Base-by-base conservation (phyloP, 37 sponge, comb jelly and placozoan genomes). In the Cladorhizidae sp. region DNA sequence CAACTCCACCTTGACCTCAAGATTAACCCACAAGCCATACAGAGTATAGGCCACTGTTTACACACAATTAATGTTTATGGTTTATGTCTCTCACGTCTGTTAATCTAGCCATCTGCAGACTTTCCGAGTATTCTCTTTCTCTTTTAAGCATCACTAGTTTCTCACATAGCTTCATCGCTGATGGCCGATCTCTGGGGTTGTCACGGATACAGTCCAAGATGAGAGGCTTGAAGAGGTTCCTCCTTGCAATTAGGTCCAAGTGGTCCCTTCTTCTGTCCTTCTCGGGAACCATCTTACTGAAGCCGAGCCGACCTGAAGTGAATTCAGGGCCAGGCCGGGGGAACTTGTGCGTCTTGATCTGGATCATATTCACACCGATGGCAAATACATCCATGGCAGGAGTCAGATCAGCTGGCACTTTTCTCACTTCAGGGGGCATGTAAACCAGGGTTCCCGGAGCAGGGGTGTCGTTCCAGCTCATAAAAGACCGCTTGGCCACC, bases 321-420 rank as follows among this genome's bases (percentile, higher is more conserved):
- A 56, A 76, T 21, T 77, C 78, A 32, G 77, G 78, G 9, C 78
- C 71, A 21, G 86, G 86, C 21, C 64, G 56, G 20, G 86, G 86
- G 37, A 85, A 85, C 65, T 78, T 72, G 62, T 77, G 77, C 9
- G 74, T 52, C 25, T 45, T 68, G 23, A 78, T 78, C 72, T 85
- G 86, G 14, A 85, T 78, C 49, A 72, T 72, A 22, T 74, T 85
- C 5, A 85, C 74, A 39, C 86, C 86, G 18, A 85, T 20, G 7
- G 86, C 77, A 36, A 85, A 85, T 21, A 85, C 23, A 67, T 85
- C 86, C 74, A 85, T 77, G 9, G 77, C 78, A 50, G 86, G 72
- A 40, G 86, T 70, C 64, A 70, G 64, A 14, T 72, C 79, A 26
- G 77, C 78, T 33, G 86, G 78, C 17, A 77, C 62, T 40, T 78